Evolutionary conservation across 2,888 invertebrate genomes (phyloP).

Genomic region (Apamea monoglypha): DNA sequence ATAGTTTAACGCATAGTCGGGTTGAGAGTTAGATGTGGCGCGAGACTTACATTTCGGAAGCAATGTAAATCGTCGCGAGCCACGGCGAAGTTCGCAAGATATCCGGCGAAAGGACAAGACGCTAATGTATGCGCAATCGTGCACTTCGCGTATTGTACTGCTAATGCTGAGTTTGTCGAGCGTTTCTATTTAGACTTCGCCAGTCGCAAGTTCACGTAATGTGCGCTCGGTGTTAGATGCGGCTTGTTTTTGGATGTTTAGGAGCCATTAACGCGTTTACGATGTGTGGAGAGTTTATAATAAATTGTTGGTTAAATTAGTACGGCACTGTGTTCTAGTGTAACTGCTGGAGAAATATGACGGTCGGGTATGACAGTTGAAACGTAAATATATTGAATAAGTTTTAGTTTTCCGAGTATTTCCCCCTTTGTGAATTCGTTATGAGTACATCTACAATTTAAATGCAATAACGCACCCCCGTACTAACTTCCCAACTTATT

Average conservation of each 20-base stretch:
- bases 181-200: conserved; percentile 82
- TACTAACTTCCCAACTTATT: conserved; percentile 56
- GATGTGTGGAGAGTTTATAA: conserved; percentile 64
- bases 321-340: conserved; percentile 29
- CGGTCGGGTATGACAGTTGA: conserved; percentile 32
- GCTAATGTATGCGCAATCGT: conserved; percentile 89
- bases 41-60: conserved; percentile 86
- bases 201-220: conserved; percentile 57
- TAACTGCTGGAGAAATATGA: conserved; percentile 44
- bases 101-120: conserved; percentile 89
- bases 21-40: conserved; percentile 76
- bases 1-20: conserved; percentile 74
- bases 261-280: conserved; percentile 60
- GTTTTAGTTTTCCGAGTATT: conserved; percentile 31
- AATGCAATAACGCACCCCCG: conserved; percentile 53
- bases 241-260: conserved; percentile 61
- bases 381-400: conserved; percentile 39
- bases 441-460: conserved; percentile 34
- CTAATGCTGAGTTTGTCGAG: conserved; percentile 86
- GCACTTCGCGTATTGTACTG: conserved; percentile 87
- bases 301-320: conserved; percentile 63
- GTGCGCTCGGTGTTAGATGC: conserved; percentile 51
- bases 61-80: conserved; percentile 87
- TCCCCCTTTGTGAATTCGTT: conserved; percentile 7
- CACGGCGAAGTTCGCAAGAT: conserved; percentile 86